A percentile compares a stretch with the other conserved stretches of the same genome.
Conservation (phyloP, 1,140 invertebrate genomes). For the Bombus vancouverensis region DNA sequence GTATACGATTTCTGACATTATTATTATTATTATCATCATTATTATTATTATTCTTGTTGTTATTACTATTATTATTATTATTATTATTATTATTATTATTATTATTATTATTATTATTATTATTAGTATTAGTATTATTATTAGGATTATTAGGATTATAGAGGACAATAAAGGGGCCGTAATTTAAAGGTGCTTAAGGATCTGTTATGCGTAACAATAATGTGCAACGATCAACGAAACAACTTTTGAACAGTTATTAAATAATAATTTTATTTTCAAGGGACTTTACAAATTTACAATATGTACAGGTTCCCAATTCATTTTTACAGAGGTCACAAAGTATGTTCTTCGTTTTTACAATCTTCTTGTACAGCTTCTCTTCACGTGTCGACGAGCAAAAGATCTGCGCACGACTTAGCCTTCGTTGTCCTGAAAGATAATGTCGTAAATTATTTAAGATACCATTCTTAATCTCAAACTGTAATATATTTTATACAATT, state of each 20-base stretch:
- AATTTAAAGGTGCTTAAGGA: conserved; percentile 47
- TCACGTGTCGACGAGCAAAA: conserved; percentile 78
- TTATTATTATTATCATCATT: not conserved
- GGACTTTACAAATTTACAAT: conserved; percentile 77
- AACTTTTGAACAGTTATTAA: conserved; percentile 60
- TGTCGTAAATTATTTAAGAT: conserved; percentile 8
- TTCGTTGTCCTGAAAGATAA: conserved; percentile 79
- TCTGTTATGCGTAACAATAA: conserved; percentile 24
- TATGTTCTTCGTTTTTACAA: conserved; percentile 22
- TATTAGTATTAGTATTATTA: not conserved
- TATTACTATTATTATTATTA: not conserved
- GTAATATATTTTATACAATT: not conserved
- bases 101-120: conserved; percentile 7
- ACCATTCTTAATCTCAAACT: not conserved
- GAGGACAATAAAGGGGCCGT: conserved; percentile 63
- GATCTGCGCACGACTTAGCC: conserved; percentile 83
- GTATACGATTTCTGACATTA: conserved; percentile 47
- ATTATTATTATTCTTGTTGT: not conserved
- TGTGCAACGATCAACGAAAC: not conserved
- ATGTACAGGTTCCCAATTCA: conserved; percentile 71
- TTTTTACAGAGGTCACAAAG: conserved; percentile 41
- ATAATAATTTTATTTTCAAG: conserved; percentile 71
- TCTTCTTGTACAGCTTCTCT: conserved; percentile 42
- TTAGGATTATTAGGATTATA: conserved; percentile 40
- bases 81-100: not conserved